Base-by-base conservation (phyloP, 2,113 vertebrate species). In the Periophthalmus modestus region DNA sequence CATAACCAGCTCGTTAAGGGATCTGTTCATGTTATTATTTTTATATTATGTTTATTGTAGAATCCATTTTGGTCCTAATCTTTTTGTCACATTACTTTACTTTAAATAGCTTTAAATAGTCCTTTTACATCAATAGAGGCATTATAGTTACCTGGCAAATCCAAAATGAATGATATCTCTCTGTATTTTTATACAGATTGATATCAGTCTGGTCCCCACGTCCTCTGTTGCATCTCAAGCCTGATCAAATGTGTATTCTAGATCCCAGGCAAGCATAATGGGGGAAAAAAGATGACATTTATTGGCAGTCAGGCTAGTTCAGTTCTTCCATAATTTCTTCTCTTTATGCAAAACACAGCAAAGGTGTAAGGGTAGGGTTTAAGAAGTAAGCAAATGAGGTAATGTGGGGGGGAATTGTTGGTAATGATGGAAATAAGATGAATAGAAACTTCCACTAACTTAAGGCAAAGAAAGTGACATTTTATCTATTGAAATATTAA, bases 261-360 rank as follows among this genome's bases (percentile, higher is more conserved):
- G n/a, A n/a, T n/a, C n/a, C n/a, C n/a, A n/a, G n/a, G n/a, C n/a
- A n/a, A n/a, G n/a, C n/a, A n/a, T n/a, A n/a, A n/a, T n/a, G n/a
- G n/a, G 19, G 10, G 21, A 28, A 54, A 21, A 18, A 48, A 65
- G 0, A 18, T 11, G 18, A 68, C n/a, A 9, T 0, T 43, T 54
- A 1, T 14, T 23, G 65, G 54, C 58, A 67, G 66, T 73, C 61
- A 67, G 62, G 59, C 79, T 74, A 73, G 66, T 76, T 71, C 58
- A 14, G 72, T 76, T 74, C 67, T 75, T 71, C 58, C 16, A 43
- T 48, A 7, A 72, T 58, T 75, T 73, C 71, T 57, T n/a, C 78
- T 73, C 36, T 0, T 69, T 85, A 83, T 85, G 81, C 85, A 87
- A 59, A 69, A 46, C 9, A 12, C 54, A 50, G 58, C 21, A 43